Base-by-base conservation (phyloP, 23 tunicate genomes). In the Trididemnum miniatum region DNA sequence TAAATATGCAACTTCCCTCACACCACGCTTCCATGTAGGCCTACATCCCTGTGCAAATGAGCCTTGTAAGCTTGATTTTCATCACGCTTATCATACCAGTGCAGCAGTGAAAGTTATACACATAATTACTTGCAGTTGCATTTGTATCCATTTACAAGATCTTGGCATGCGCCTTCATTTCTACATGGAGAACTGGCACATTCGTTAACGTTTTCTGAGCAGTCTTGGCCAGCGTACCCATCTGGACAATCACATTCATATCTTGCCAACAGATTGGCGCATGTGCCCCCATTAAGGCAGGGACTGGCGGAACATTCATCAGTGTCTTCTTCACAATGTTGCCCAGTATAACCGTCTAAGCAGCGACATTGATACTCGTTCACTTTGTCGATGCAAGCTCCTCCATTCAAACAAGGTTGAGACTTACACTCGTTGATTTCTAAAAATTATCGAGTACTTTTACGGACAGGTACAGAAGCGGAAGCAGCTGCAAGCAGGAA, bases 341-440 rank as follows among this genome's bases (percentile, higher is more conserved):
- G 25, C 20, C 98, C 98, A 18, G 74, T 51, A 82, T 65, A 93
- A 0, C 98, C 98, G 0, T 82, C 69, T 1, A 25, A 38, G 38
- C 98, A 93, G 50, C 71, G 65, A 57, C 98, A 93, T 59, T 59
- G 85, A 77, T 84, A 93, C 12, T 75, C 35, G 57, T 86, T 87
- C 35, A 75, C 83, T 28, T 80, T 80, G 64, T 93, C 98, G 39
- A 88, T 44, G 67, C 98, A 93, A 1, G 77, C 63, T 22, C 86
- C 98, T 18, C 89, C 98, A 71, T 93, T 88, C 81, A 84, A 38
- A 76, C 98, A 93, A 4, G 98, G 98, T 30, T 71, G 34, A 27
- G 86, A 82, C 26, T 31, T n/a, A 67, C 86, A 82, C 71, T 82
- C 86, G 50, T 82, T 69, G 18, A 82, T 71, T 20, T 82, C 76